Evolutionary conservation across 2,888 invertebrate species (phyloP).

Genomic region (Drosophila mulleri): DNA sequence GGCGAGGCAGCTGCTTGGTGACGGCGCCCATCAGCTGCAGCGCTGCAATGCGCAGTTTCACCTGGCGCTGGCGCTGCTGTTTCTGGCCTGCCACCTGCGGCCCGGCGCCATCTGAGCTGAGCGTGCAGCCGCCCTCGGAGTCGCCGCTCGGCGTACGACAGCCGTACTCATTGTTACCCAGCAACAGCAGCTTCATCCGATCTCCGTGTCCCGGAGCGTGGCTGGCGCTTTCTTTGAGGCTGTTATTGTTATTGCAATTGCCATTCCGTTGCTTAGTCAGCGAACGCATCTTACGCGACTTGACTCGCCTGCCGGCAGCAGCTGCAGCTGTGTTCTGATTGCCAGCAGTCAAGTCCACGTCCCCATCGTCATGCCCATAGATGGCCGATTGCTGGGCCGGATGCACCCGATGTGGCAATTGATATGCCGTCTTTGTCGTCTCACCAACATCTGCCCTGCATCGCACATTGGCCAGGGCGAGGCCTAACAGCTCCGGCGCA

Average conservation of each 20-base stretch:
- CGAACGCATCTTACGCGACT: conserved; percentile 76
- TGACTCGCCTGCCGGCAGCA: conserved; percentile 87
- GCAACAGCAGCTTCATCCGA: conserved; percentile 43
- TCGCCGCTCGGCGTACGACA: conserved; percentile 85
- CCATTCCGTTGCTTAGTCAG: conserved; percentile 62
- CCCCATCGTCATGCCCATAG: conserved; percentile 82
- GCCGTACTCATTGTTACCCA: conserved; percentile 43
- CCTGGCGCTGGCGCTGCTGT: conserved; percentile 86
- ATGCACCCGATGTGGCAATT: conserved; percentile 86
- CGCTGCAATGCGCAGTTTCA: conserved; percentile 89
- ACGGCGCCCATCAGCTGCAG: conserved; percentile 87
- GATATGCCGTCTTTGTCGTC: neutral
- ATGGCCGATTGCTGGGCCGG: conserved; percentile 88
- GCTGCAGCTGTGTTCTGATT: conserved; percentile 26
- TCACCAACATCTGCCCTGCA: neutral
- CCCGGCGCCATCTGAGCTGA: conserved; percentile 45
- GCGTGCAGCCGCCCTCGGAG: conserved; percentile 85
- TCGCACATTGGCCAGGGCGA: conserved; percentile 87
- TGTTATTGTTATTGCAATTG: conserved; percentile 44
- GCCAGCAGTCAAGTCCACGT: conserved; percentile 11
- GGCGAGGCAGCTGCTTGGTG: conserved; percentile 88
- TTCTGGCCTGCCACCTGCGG: conserved; percentile 20
- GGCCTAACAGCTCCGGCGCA: conserved; percentile 87
- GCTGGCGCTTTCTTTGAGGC: conserved; percentile 27
- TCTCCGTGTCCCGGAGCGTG: conserved; percentile 4